phyloP scores from a whole-genome alignment of 23 tunicate species.

The Ascidia mentula region DNA sequence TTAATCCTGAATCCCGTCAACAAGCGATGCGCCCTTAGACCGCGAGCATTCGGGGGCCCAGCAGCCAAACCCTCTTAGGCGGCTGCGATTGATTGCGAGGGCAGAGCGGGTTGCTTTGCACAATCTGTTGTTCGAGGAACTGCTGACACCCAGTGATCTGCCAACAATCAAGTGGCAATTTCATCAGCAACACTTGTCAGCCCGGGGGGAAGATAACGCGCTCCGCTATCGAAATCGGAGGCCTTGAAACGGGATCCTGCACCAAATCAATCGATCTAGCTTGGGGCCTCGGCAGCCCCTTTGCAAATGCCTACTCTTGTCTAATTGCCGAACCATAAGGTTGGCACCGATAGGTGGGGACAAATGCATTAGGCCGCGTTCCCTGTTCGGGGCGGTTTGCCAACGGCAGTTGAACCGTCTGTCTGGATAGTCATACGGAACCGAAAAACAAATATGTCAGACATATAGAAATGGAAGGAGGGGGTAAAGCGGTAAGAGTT shows the following conservation, averaged over 20 bases:
- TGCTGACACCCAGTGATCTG: slow-evolving; percentile 6
- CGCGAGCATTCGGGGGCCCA: background rate
- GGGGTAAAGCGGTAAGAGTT: too few species aligned
- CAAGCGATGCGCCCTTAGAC: background rate
- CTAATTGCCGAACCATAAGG: background rate
- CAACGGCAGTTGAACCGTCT: background rate
- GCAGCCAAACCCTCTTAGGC: slow-evolving; percentile 9
- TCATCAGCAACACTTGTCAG: slow-evolving; percentile 13
- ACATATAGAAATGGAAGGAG: too few species aligned
- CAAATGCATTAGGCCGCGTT: background rate
- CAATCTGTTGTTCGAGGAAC: slow-evolving; percentile 1
- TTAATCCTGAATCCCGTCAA: slow-evolving; percentile 4
- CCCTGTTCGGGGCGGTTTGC: background rate
- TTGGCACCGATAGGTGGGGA: background rate
- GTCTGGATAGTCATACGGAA: background rate
- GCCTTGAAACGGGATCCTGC: slow-evolving; percentile 1
- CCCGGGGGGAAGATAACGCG: background rate
- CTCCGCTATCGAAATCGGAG: slow-evolving; percentile 1
- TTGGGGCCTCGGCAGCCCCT: background rate
- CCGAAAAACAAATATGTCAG: too few species aligned
- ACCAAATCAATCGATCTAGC: background rate
- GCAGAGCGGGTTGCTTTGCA: too few species aligned
- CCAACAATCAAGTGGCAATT: slow-evolving; percentile 11
- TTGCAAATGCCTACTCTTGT: background rate
- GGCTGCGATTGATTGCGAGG: slow-evolving; percentile 1